Evolutionary conservation across 2,797 vertebrate genomes (phyloP).

Genomic region (Harpagifer antarcticus): DNA sequence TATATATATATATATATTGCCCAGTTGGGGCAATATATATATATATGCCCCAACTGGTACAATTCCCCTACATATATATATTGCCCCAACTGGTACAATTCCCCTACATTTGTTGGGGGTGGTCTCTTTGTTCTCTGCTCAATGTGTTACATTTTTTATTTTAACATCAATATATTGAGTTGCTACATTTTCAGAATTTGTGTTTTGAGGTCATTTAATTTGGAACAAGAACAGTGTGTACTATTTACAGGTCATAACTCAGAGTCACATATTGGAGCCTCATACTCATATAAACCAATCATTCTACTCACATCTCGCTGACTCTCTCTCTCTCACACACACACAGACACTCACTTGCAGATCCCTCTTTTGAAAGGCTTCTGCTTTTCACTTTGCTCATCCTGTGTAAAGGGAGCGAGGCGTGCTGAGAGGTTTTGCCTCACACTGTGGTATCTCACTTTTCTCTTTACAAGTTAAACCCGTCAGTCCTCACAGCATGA

Average conservation of each 20-base stretch:
- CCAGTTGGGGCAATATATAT: too few species aligned
- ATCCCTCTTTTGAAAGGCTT: not conserved
- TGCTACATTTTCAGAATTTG: not conserved
- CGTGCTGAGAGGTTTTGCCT: slow-evolving; percentile 47
- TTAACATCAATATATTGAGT: not conserved
- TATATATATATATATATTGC: too few species aligned
- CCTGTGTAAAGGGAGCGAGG: slow-evolving; percentile 10
- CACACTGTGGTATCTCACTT: slow-evolving; percentile 40
- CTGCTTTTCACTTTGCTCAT: slow-evolving; percentile 29
- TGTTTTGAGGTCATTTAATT: not conserved
- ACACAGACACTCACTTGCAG: slow-evolving; percentile 9
- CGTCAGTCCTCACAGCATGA: slow-evolving; percentile 42
- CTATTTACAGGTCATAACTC: slow-evolving; percentile 5
- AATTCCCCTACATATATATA: too few species aligned
- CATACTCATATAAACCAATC: not conserved
- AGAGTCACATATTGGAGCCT: not conserved
- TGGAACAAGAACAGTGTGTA: not conserved
- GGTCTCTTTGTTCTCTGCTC: not conserved
- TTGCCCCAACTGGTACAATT: too few species aligned
- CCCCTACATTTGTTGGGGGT: too few species aligned
- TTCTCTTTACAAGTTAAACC: slow-evolving; percentile 41
- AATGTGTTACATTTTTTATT: not conserved
- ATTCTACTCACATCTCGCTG: not conserved
- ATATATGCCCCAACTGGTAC: too few species aligned
- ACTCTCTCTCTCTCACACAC: not conserved